Conservation (phyloP, 2,888 invertebrate species). For the Caenorhabditis afra region DNA sequence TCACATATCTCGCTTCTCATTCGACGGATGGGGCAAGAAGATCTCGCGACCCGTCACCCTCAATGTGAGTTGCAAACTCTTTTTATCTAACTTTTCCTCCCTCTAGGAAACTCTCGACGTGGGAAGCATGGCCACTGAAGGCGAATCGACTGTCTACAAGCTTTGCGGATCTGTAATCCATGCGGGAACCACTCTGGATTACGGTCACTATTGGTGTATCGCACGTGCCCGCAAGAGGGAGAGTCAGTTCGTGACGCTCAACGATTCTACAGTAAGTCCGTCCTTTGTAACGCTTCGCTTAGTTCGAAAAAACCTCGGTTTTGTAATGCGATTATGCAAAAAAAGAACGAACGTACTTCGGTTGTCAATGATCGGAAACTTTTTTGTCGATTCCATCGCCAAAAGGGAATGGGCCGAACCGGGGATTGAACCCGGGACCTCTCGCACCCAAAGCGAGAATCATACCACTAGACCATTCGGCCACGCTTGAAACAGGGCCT, state of each 20-base stretch:
- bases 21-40: conserved; percentile 53
- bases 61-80: conserved; percentile 21
- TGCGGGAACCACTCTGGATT: conserved; percentile 38
- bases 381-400: too few species aligned
- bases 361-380: neutral
- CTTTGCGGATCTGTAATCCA: conserved; percentile 54
- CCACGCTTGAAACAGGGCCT: conserved; percentile 57
- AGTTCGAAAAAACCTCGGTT: conserved; percentile 5
- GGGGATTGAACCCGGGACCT: conserved; percentile 78
- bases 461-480: conserved; percentile 80
- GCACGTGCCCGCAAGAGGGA: conserved; percentile 41
- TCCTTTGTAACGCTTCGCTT: neutral
- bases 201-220: conserved; percentile 59
- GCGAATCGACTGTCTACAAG: conserved; percentile 48
- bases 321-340: conserved; percentile 44
- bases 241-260: conserved; percentile 38
- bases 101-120: conserved; percentile 39
- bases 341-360: neutral
- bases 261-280: conserved; percentile 47
- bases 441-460: conserved; percentile 80
- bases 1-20: conserved; percentile 55
- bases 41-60: conserved; percentile 47
- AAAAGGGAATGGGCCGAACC: conserved; percentile 65
- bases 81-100: too few species aligned
- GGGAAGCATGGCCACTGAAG: conserved; percentile 44